Conservation (phyloP, 2,797 vertebrate species). For the Coendou prehensilis region DNA sequence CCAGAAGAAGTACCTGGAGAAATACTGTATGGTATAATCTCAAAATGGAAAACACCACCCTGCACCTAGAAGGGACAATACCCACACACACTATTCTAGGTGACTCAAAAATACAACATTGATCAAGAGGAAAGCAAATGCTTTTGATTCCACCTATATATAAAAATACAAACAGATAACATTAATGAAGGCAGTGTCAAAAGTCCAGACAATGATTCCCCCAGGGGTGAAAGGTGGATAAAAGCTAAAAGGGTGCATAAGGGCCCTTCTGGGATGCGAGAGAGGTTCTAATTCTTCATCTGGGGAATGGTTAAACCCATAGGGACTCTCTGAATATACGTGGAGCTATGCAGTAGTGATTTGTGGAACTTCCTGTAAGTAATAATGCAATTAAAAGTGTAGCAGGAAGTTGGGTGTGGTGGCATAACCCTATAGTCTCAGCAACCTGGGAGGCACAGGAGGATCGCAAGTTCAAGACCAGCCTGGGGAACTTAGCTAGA, state of each 20-base stretch:
- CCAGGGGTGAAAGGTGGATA: accelerated
- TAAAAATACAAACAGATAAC: not conserved
- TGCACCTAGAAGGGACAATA: not conserved
- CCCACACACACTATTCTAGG: not conserved
- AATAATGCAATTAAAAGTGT: not conserved
- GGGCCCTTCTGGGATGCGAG: not conserved
- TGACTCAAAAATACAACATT: not conserved
- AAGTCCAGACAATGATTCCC: not conserved
- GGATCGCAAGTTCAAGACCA: not conserved
- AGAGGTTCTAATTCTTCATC: not conserved
- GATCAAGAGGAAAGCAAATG: not conserved
- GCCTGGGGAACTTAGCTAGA: not conserved
- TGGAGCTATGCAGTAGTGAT: not conserved
- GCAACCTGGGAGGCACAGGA: not conserved
- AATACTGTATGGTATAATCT: not conserved
- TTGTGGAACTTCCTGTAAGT: not conserved
- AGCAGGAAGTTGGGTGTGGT: not conserved
- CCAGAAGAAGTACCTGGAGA: too few species aligned
- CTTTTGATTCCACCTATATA: not conserved
- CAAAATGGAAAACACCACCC: not conserved
- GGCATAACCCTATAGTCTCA: not conserved
- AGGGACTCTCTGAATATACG: not conserved
- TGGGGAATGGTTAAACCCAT: not conserved
- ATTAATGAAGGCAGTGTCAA: not conserved
- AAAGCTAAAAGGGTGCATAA: not conserved